Evolutionary conservation across 2,888 invertebrate genomes (phyloP), one percentile per base, ranked within the genome.

Genomic region (Amphipyra tragopoginis): DNA sequence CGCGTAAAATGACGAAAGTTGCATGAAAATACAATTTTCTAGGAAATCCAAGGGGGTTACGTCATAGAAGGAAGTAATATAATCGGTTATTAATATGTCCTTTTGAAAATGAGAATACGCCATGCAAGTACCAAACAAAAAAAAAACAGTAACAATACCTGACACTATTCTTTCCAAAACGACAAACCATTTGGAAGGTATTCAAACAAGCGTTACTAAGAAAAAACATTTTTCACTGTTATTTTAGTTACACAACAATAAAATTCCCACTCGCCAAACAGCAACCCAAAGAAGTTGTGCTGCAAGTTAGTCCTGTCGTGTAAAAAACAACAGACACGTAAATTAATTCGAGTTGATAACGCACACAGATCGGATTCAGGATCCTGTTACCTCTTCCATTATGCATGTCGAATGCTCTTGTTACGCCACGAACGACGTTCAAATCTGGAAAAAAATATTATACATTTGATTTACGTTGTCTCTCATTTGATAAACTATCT

Each of bases 311-410:
- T 2, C 26, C 21, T 40, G 10, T 2, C 26, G 29, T 40, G 10
- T 44, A 39, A 39, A 65, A 54, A 48, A 50, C 29, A 1, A 47
- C 38, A 26, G 51, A 58, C 9, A 53, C 38, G 63, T 66, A 75
- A 66, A 66, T 70, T 1, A 51, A 65, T 62, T 50, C 65, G 38
- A 33, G 26, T 48, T 21, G 49, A 59, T 65, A 63, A 40, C 29
- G 60, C 49, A 53, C 47, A 33, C 58, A 26, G 34, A 71, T 77
- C 63, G 56, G 48, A 67, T 76, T 69, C 60, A 57, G 48, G 81
- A 63, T 86, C 86, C 68, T 69, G 65, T 75, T 75, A 64, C 75
- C 52, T 74, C 1, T 55, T 81, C 50, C 69, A 80, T 81, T 70
- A 81, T 81, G 58, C 74, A 83, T 78, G 48, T 11, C n/a, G 21